Evolutionary conservation across 2,113 vertebrate species (phyloP).

Genomic region (Centropus bengalensis): DNA sequence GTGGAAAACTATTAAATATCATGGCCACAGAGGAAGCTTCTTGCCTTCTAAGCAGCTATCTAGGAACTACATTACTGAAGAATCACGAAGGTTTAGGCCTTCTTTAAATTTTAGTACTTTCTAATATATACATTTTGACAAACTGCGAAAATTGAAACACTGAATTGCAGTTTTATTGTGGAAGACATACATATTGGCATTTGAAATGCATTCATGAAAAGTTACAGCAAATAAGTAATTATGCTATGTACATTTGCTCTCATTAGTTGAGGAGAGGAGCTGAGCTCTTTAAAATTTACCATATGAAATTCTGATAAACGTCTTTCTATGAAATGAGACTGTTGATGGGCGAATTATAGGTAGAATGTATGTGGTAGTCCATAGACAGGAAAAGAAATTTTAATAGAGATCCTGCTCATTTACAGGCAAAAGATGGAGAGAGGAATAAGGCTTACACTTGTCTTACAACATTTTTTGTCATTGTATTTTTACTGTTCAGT

Average conservation of each 20-base stretch:
- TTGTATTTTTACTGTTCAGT: background rate
- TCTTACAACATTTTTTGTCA: background rate
- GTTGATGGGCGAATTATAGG: background rate
- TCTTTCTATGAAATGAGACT: background rate
- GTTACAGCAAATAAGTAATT: background rate
- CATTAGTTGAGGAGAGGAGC: background rate
- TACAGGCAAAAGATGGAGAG: background rate
- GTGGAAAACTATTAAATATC: background rate
- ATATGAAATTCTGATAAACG: background rate
- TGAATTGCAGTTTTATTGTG: background rate
- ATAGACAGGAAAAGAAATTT: background rate
- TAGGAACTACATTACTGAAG: background rate
- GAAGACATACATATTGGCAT: background rate
- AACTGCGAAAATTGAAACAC: background rate
- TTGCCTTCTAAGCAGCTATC: background rate
- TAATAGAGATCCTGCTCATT: background rate
- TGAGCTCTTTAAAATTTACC: background rate
- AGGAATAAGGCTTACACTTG: background rate
- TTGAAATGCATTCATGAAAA: background rate
- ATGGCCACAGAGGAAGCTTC: background rate
- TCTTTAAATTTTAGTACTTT: background rate
- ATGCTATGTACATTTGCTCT: background rate
- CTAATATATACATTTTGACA: background rate
- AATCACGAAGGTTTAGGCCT: background rate
- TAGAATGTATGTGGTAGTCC: background rate